These are phyloP conservation scores for Heterodera filipjevi DNA, from an alignment of 2,888 invertebrate genomes.

Conservation along the genomic window DNA sequence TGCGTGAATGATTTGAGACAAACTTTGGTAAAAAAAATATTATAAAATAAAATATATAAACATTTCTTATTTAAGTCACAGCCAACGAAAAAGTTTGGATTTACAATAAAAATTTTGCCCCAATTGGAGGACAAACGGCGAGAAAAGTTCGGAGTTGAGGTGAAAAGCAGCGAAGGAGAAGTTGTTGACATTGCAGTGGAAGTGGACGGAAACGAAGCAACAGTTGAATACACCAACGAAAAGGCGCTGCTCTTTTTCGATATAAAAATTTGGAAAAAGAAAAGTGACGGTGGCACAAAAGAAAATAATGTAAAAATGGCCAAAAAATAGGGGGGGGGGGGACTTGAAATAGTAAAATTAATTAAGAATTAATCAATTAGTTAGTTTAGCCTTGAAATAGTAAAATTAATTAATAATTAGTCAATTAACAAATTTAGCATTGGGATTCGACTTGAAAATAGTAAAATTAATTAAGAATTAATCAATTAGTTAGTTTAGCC, in stretches of 20 bases:
- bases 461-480: too few species aligned
- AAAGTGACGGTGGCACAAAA: too few species aligned
- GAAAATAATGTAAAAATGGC: too few species aligned
- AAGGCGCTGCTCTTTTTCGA: background rate
- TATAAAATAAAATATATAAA: too few species aligned
- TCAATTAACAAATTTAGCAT: too few species aligned
- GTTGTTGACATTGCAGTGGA: background rate
- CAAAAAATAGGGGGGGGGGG: background rate
- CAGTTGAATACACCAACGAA: background rate
- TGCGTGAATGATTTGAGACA: background rate
- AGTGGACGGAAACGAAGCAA: background rate
- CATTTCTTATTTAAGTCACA: background rate
- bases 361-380: background rate
- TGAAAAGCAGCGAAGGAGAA: background rate
- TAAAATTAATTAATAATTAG: too few species aligned
- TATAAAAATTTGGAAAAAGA: background rate
- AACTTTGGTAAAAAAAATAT: background rate
- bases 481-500: background rate
- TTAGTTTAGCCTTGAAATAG: too few species aligned
- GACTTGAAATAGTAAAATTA: background rate
- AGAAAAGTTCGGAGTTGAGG: background rate
- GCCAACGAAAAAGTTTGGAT: background rate
- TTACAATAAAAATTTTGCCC: conserved; percentile 6
- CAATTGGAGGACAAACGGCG: background rate
- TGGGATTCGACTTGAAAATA: too few species aligned